Percentiles rank a stretch among this genome's conserved stretches.
Conservation (phyloP, 2,113 vertebrate species). For the Pseudolaguvia tuberculata region DNA sequence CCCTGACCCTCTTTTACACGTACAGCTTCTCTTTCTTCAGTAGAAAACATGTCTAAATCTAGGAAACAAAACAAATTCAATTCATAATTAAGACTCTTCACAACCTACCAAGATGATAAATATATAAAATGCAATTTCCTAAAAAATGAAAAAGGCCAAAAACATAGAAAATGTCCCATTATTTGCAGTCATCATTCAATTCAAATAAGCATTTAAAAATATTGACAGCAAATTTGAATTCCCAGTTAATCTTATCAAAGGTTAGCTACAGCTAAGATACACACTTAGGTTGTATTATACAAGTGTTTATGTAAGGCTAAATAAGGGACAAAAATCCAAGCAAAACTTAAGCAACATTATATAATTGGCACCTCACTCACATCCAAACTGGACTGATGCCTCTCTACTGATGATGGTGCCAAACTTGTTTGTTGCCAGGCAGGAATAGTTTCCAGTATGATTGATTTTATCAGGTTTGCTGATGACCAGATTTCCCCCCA, state of each 20-base stretch:
- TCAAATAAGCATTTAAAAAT: constrained; percentile 13
- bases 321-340: constrained; percentile 6
- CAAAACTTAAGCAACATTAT: constrained; percentile 2
- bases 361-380: constrained; percentile 70
- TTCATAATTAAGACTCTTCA: not conserved
- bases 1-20: constrained; percentile 85
- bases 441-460: constrained; percentile 83
- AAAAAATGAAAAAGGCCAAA: constrained; percentile 1
- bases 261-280: not conserved
- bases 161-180: not conserved
- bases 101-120: not conserved
- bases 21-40: constrained; percentile 85
- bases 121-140: not conserved
- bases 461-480: constrained; percentile 76
- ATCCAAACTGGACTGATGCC: constrained; percentile 86
- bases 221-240: constrained; percentile 28
- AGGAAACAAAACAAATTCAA: constrained; percentile 21
- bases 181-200: constrained; percentile 22
- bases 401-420: constrained; percentile 84
- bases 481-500: constrained; percentile 87
- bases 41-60: constrained; percentile 92
- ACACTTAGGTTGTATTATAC: not conserved
- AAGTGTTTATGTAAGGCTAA: constrained; percentile 17
- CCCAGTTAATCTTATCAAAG: not conserved
- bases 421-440: constrained; percentile 79